Base-by-base conservation (phyloP, 2,113 vertebrate genomes). In the Elephantulus edwardii region DNA sequence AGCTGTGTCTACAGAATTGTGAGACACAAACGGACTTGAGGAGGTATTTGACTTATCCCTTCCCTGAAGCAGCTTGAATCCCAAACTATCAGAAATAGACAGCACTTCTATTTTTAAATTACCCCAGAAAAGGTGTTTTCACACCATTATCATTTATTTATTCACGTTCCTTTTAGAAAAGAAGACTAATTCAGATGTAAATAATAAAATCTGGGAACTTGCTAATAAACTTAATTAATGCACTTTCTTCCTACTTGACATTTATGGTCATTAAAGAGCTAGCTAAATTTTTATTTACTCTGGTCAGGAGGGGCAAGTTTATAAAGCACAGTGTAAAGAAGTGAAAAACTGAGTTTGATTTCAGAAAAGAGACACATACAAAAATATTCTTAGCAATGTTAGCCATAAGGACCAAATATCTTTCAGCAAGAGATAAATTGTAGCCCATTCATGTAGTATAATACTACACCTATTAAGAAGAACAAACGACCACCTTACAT, bases 301-400 rank as follows among this genome's bases (percentile, higher is more conserved):
- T 92, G 6, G 11, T 80, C 6, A 89, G 70, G 19, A 89, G 38
- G 48, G 60, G 20, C 77, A 72, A 82, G 50, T 86, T 83, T 93
- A 79, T 77, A 46, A 87, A 92, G 35, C 56, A 86, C 16, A 70
- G 64, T 26, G 44, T 79, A 48, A 40, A 86, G 22, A 91, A 17
- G 94, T 42, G 19, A 56, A 88, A 64, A 91, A 76, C 10, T 86
- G 9, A 88, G 83, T 86, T 83, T 80, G 75, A 92, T 92, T 83
- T 8, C 40, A 70, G 22, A 72, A 42, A 83, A 26, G 19, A 80
- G 40, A 66, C 35, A 68, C 35, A 24, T 38, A 68, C 19, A 71
- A 24, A 56, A 95, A 46, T 85, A 86, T 75, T 68, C 58, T 72
- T 71, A 7, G 6, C 33, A 56, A 74, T 40, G 89, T 89, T 86